phyloP scores from a whole-genome alignment of 1,140 invertebrate species.

The Dryas iulia region DNA sequence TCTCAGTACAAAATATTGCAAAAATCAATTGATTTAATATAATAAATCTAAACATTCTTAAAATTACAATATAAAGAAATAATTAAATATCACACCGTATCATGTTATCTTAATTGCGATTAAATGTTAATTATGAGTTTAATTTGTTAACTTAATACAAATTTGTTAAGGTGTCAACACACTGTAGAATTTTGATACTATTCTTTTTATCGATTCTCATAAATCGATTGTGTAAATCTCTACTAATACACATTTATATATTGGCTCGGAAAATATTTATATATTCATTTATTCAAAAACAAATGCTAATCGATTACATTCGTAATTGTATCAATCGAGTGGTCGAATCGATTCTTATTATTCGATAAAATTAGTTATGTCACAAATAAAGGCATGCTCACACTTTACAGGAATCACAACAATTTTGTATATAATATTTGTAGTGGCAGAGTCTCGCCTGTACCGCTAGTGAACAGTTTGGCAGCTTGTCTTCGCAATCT shows the following conservation, averaged over 20 bases:
- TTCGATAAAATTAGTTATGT: background rate
- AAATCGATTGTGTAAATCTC: background rate
- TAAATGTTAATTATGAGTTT: background rate
- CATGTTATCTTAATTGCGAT: slow-evolving; percentile 4
- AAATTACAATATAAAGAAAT: slow-evolving; percentile 16
- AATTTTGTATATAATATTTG: slow-evolving; percentile 88
- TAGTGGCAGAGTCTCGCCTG: slow-evolving; percentile 90
- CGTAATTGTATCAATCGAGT: background rate
- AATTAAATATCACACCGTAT: slow-evolving; percentile 41
- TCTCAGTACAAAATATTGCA: slow-evolving; percentile 31
- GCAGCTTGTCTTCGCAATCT: slow-evolving; percentile 86
- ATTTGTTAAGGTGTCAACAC: background rate
- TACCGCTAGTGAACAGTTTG: slow-evolving; percentile 88
- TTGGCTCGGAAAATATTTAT: background rate
- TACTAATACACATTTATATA: background rate
- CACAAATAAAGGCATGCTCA: background rate
- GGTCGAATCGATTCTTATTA: background rate
- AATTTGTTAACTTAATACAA: background rate
- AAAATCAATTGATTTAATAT: slow-evolving; percentile 8
- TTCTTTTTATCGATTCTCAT: background rate
- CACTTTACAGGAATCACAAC: slow-evolving; percentile 85
- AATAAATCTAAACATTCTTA: background rate
- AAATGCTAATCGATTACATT: background rate
- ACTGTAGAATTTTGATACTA: background rate
- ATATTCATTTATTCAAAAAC: background rate